Conservation (phyloP, 2,888 invertebrate species). For the Eilema caniola region DNA sequence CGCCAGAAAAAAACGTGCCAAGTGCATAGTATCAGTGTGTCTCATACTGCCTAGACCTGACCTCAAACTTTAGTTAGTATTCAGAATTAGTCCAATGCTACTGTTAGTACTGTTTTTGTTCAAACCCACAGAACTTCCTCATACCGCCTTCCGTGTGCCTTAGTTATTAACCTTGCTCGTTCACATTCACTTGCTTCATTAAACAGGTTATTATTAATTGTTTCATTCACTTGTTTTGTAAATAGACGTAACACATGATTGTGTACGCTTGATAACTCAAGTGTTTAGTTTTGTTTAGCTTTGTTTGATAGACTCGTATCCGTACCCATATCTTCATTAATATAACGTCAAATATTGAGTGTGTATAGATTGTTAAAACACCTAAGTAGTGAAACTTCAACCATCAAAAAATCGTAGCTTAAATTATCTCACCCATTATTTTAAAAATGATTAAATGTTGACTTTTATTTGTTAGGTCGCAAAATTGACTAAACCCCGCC, state of each 20-base stretch:
- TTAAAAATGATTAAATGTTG: too few species aligned
- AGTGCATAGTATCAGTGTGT: neutral
- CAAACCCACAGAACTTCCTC: constrained; percentile 44
- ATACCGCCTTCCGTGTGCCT: constrained; percentile 47
- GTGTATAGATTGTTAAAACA: neutral
- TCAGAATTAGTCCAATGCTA: constrained; percentile 21
- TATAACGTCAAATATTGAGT: neutral
- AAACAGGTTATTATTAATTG: constrained; percentile 37
- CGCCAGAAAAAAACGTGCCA: too few species aligned
- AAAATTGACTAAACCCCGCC: too few species aligned
- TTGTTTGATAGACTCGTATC: neutral
- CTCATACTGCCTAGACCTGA: constrained; percentile 26
- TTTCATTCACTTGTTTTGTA: constrained; percentile 40
- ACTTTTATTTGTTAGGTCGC: too few species aligned
- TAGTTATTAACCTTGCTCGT: constrained; percentile 48
- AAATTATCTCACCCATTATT: too few species aligned
- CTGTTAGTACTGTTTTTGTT: constrained; percentile 11
- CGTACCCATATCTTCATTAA: neutral
- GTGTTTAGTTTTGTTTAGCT: neutral
- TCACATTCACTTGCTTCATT: constrained; percentile 50
- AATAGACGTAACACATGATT: constrained; percentile 32
- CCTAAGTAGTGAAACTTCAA: neutral
- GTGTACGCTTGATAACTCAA: constrained; percentile 12
- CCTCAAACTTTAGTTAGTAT: constrained; percentile 14
- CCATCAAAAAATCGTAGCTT: neutral